Conservation (phyloP, 2,888 invertebrate genomes). For the Amphiduros pacificus region DNA sequence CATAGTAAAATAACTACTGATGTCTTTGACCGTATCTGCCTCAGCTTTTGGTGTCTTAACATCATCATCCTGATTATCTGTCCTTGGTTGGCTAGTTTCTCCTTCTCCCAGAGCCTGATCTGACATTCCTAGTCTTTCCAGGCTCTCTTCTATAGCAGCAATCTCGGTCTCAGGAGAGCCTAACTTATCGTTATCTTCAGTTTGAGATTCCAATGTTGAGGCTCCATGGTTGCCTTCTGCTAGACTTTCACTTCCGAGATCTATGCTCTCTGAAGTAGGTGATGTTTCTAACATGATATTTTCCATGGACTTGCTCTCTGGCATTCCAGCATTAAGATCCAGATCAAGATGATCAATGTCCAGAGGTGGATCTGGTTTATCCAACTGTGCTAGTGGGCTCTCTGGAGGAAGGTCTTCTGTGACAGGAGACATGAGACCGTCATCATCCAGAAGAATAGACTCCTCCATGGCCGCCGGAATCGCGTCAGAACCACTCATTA, state of each 20-base stretch:
- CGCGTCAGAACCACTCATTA: too few relatives aligned
- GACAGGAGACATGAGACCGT: slow-evolving; percentile 4
- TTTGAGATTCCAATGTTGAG: neutral
- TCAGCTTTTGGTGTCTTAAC: neutral
- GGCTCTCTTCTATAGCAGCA: neutral
- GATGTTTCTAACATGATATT: slow-evolving; percentile 29
- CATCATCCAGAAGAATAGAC: slow-evolving; percentile 14
- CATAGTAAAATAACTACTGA: neutral
- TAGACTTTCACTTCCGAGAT: slow-evolving; percentile 9
- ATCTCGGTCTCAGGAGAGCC: neutral
- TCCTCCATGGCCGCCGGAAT: slow-evolving; percentile 7
- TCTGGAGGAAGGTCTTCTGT: neutral
- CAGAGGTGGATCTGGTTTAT: neutral
- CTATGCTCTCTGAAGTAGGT: slow-evolving; percentile 18
- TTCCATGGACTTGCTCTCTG: slow-evolving; percentile 26
- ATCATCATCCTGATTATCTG: neutral
- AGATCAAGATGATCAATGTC: too few relatives aligned
- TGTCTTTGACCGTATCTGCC: neutral
- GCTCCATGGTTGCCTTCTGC: neutral
- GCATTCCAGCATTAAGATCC: neutral
- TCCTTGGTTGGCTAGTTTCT: neutral
- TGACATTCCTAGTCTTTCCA: neutral
- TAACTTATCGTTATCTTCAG: neutral
- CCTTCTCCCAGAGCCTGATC: neutral
- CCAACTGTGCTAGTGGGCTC: neutral